These are phyloP conservation scores for Hiodon alosoides DNA, from an alignment of 2,113 vertebrate species.

Conservation along the genomic window DNA sequence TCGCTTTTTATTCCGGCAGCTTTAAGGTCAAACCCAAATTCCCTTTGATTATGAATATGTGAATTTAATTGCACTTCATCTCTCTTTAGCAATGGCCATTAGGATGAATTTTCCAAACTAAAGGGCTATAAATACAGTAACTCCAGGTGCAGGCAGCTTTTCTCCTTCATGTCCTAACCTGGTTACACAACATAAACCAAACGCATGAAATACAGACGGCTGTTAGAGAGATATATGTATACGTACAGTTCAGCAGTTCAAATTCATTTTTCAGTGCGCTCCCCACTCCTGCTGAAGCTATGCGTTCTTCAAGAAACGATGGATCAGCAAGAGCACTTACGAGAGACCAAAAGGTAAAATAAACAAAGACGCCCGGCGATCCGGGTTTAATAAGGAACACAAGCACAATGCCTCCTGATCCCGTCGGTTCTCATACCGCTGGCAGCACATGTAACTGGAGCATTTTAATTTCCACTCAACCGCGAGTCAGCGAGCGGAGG, in stretches of 20 bases:
- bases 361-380: background rate
- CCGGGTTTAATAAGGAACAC: background rate
- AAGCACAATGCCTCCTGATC: background rate
- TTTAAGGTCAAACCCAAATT: too few relatives aligned
- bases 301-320: background rate
- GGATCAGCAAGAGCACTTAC: background rate
- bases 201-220: background rate
- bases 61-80: background rate
- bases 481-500: background rate
- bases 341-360: background rate
- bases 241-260: background rate
- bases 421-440: too few relatives aligned
- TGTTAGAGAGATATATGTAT: background rate
- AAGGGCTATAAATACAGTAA: background rate
- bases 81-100: background rate
- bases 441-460: background rate
- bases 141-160: background rate
- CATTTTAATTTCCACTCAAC: conserved; percentile 5
- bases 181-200: background rate
- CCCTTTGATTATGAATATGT: too few relatives aligned
- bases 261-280: background rate
- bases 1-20: background rate
- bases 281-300: background rate
- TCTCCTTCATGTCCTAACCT: background rate
- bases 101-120: background rate